phyloP scores from a whole-genome alignment of 2,888 invertebrate species.

The Pollenia amentaria region DNA sequence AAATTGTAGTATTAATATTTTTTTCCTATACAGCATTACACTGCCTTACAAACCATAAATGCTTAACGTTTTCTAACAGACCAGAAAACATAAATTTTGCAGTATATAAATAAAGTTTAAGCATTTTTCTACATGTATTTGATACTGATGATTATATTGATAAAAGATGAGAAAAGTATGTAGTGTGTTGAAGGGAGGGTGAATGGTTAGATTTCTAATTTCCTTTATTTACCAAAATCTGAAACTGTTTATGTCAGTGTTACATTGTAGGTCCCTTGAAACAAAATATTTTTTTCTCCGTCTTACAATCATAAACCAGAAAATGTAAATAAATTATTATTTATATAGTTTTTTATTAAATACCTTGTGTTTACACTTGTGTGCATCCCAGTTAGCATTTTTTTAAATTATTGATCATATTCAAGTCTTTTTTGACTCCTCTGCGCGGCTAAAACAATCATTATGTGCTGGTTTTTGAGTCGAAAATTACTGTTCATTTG shows the following conservation, averaged over 20 bases:
- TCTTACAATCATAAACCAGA: neutral
- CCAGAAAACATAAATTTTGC: slow-evolving; percentile 43
- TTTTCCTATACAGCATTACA: neutral
- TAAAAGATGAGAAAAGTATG: no score
- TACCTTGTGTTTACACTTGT: neutral
- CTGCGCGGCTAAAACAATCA: no score
- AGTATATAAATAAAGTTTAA: slow-evolving; percentile 49
- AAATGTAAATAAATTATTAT: neutral
- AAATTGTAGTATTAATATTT: slow-evolving; percentile 38
- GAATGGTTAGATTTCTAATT: slow-evolving; percentile 42
- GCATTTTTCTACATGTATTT: neutral
- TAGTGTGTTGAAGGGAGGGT: no score
- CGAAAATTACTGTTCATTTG: no score
- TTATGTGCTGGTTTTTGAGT: no score
- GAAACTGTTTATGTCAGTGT: neutral
- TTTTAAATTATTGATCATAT: no score
- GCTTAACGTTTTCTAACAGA: neutral
- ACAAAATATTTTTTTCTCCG: neutral
- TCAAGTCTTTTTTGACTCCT: no score
- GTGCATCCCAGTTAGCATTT: no score
- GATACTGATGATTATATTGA: no score
- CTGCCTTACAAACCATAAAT: neutral
- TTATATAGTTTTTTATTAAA: no score
- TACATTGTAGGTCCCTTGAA: neutral
- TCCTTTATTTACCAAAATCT: slow-evolving; percentile 16